A percentile compares a stretch with the other conserved stretches of the same genome.
Evolutionary conservation across 2,888 invertebrate species (phyloP).

Genomic region (Sarcophaga caerulescens): DNA sequence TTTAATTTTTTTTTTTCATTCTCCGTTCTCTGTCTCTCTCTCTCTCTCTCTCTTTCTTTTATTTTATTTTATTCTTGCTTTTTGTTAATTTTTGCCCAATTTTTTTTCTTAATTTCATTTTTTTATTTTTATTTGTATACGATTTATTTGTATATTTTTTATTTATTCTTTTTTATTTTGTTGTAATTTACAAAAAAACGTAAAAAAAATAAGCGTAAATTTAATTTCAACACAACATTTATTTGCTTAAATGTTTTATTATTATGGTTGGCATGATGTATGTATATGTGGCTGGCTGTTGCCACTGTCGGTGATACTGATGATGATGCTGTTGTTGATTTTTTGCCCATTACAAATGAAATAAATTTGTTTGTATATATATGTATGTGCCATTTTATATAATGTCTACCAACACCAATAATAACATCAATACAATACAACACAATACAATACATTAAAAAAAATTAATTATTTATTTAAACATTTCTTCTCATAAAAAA

Average conservation of each 20-base stretch:
- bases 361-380: background rate
- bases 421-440: background rate
- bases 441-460: background rate
- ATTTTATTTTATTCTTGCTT: background rate
- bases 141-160: background rate
- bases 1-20: slow-evolving; percentile 3
- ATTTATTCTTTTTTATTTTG: slow-evolving; percentile 2
- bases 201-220: slow-evolving; percentile 49
- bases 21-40: background rate
- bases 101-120: background rate
- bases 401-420: slow-evolving; percentile 2
- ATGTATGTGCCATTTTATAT: slow-evolving; percentile 17
- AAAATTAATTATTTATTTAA: slow-evolving; percentile 56
- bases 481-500: slow-evolving; percentile 28
- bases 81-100: slow-evolving; percentile 11
- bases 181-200: slow-evolving; percentile 24
- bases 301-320: background rate
- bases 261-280: slow-evolving; percentile 20
- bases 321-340: background rate
- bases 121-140: background rate
- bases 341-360: background rate
- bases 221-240: slow-evolving; percentile 59
- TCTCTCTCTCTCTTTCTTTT: background rate
- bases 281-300: slow-evolving; percentile 1
- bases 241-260: slow-evolving; percentile 59